A percentile compares a stretch with the other conserved stretches of the same genome.
These are phyloP conservation scores for Neomorphus geoffroyi DNA, from an alignment of 2,797 vertebrate genomes.

Conservation along the genomic window DNA sequence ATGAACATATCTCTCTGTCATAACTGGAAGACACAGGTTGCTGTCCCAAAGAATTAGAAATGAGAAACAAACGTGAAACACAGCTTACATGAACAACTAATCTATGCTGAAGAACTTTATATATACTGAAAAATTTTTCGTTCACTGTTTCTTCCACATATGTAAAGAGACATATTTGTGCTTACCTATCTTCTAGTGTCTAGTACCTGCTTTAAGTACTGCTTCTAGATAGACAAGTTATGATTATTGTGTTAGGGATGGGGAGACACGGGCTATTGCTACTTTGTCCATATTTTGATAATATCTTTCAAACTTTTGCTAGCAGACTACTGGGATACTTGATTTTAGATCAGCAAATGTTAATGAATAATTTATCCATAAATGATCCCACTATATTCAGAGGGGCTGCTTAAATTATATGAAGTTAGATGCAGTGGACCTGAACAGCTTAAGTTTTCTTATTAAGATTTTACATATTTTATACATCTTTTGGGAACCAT, in stretches of 20 bases:
- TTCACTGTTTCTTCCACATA: not conserved
- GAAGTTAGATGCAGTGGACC: not conserved
- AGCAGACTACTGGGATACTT: not conserved
- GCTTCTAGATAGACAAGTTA: not conserved
- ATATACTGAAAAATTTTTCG: not conserved
- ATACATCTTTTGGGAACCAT: not conserved
- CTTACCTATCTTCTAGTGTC: not conserved
- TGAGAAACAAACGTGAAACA: not conserved
- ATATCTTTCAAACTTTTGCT: not conserved
- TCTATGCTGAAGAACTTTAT: not conserved
- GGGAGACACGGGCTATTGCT: not conserved
- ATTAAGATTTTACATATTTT: not conserved
- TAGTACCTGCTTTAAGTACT: not conserved
- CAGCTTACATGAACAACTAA: not conserved
- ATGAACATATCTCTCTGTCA: fast-evolving
- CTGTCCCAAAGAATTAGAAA: not conserved
- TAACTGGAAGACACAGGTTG: not conserved
- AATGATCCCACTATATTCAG: not conserved
- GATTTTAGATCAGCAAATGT: not conserved
- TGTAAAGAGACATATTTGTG: not conserved
- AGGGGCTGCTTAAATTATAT: not conserved
- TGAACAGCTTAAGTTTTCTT: not conserved
- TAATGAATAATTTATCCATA: not conserved
- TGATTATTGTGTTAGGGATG: not conserved
- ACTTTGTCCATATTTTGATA: not conserved